Evolutionary conservation across 2,797 vertebrate species (phyloP), one percentile per base, ranked within the genome.

Genomic region (Schizopygopsis pylzovi): DNA sequence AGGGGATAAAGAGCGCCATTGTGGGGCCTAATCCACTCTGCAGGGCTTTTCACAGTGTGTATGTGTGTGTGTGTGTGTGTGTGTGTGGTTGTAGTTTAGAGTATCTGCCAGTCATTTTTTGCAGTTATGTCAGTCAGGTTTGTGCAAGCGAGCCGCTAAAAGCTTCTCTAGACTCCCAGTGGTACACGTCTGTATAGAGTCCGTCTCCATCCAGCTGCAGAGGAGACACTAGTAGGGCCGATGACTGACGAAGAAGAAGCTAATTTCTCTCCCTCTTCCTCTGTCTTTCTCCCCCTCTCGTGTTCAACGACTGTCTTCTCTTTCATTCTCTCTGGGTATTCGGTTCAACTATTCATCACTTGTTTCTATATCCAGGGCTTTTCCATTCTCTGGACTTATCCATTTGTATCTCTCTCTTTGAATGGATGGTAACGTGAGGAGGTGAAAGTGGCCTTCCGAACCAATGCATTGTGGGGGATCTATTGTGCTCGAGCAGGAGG

Each of bases 401-500:
- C 72, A 63, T 83, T 82, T 88, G 81, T 83, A 61, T 78, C 92
- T 93, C 92, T 91, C 92, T 90, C 49, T 65, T 91, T 94, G 92
- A 94, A 95, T 94, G 91, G 92, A 89, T 41, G 84, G 93, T 93
- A 93, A 95, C 86, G 85, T 76, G 87, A 94, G 92, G 88, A 92
- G 92, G 90, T 88, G 85, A 92, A 89, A 88, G 90, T 82, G 87
- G 90, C 91, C 89, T 90, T 93, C 91, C 81, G 91, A 93, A 91
- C 91, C 71, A 87, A 91, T 94, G 90, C 93, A 89, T 94, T 94
- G 94, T 94, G 94, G 94, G 93, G 93, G 92, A 91, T 85, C 89
- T 91, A 92, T 94, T 93, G 93, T 93, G 88, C 54, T 56, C 1
- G 76, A 75, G 49, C 79, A 82, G 80, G 84, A 63, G 75, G 39